Base-by-base conservation (phyloP, 2,888 invertebrate genomes). In the Pseudoips prasinana region DNA sequence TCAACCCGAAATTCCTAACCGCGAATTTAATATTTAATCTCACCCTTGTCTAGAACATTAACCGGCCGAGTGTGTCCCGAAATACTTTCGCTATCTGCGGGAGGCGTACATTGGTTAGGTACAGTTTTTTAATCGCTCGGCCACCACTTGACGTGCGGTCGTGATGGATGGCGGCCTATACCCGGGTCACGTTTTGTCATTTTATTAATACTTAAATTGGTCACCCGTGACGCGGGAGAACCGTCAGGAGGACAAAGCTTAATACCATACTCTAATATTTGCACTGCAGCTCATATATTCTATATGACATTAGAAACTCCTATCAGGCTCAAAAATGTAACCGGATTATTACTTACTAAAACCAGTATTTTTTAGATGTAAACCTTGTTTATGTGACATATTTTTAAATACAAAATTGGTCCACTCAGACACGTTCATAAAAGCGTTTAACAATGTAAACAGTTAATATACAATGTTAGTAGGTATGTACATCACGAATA, bases 181-280 rank as follows among this genome's bases (percentile, higher is more conserved):
- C 57, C 58, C 55, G 75, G 80, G 83, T 81, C 86, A 80, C 80
- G 85, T 86, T 86, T 85, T 84, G 88, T 88, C 86, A 83, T 87
- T 86, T 86, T 88, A 86, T 87, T 88, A 87, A 85, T 87, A 84
- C 86, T 78, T 82, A 87, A 86, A 88, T 87, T 86, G 86, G 85
- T 72, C 66, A 70, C 69, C 75, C 63, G 76, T 87, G 87, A 87
- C 85, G 79, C 56, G 59, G 66, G 63, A 64, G 66, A 80, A 85
- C 82, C 64, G 55, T 58, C 55, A 58, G 62, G 55, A 61, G 66
- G 64, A 73, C 66, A 66, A 65, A 64, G 62, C 58, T 47, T 61
- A 53, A 63, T 58, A 52, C 47, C 52, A 58, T 63, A 60, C 57
- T 61, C 58, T 55, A 52, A 57, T 59, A 51, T 66, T 58, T 58